A percentile compares a stretch with the other conserved stretches of the same genome.
Conservation (phyloP, 2,888 invertebrate species). For the Coleophora deauratella region DNA sequence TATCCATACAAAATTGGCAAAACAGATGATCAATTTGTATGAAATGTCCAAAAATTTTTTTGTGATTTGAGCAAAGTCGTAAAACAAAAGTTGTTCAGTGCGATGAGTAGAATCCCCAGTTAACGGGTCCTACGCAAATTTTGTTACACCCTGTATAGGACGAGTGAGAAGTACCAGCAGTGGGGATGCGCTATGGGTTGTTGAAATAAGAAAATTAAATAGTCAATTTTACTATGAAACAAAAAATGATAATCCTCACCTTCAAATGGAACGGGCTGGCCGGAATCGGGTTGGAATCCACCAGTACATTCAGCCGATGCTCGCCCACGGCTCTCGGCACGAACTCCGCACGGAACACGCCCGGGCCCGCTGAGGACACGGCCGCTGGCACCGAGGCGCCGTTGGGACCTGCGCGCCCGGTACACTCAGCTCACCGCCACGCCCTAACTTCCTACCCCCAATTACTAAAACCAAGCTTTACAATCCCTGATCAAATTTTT, state of each 20-base stretch:
- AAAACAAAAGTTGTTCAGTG: too few species aligned
- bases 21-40: too few species aligned
- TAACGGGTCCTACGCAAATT: too few species aligned
- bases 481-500: too few species aligned
- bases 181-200: too few species aligned
- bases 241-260: slow-evolving; percentile 40
- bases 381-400: slow-evolving; percentile 93
- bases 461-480: slow-evolving; percentile 1
- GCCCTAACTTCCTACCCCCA: slow-evolving; percentile 36
- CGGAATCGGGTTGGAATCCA: slow-evolving; percentile 86
- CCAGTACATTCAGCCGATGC: slow-evolving; percentile 90
- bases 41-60: too few species aligned
- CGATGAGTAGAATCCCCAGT: too few species aligned
- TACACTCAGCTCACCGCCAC: slow-evolving; percentile 58
- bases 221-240: neutral
- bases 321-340: slow-evolving; percentile 93
- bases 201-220: too few species aligned
- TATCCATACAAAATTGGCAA: too few species aligned
- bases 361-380: slow-evolving; percentile 87
- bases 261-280: slow-evolving; percentile 97
- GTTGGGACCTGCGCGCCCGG: slow-evolving; percentile 84
- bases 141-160: too few species aligned
- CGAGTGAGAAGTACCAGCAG: too few species aligned
- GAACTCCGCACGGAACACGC: slow-evolving; percentile 92
- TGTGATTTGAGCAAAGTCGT: too few species aligned